Evolutionary conservation across 2,888 invertebrate genomes (phyloP), one percentile per base, ranked within the genome.

Genomic region (Anarsia innoxiella): DNA sequence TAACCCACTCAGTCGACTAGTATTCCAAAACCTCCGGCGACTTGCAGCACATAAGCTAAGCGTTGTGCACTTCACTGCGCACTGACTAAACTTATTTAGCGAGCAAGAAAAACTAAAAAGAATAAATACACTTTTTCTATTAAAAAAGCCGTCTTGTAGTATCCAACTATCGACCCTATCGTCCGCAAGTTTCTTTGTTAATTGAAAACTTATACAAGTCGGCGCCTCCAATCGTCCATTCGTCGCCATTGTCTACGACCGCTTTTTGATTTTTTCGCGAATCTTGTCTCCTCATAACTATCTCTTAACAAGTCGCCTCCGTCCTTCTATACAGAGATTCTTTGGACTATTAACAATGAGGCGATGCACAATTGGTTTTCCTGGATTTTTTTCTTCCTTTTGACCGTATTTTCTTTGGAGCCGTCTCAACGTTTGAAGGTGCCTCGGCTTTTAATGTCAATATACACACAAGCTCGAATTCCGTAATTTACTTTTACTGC

Each of bases 1-100:
- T 69, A 80, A 80, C 72, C 64, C 71, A 73, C 74, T 77, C 72
- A 60, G 59, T 60, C 59, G 57, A 62, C 59, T 64, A 59, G 56
- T 49, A 63, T 56, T 63, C 58, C 58, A 49, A 68, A 69, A 64
- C 63, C 61, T 54, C 49, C 49, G 51, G 54, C 52, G 57, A 58
- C 59, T 60, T 52, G 56, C 58, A 52, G 58, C 55, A 48, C 58
- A 54, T 56, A 60, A 66, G 66, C 63, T 48, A 50, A 50, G 47
- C 48, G 49, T 52, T 51, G 52, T 46, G 48, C 51, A 48, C 40
- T 43, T 47, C 45, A 56, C 50, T 51, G 42, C 38, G 41, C 42
- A 38, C 40, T 39, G 39, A 37, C 26, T 47, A 23, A 37, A 37
- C 23, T 32, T 30, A n/a, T n/a, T n/a, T n/a, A n/a, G n/a, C n/a